Evolutionary conservation across 2,888 invertebrate genomes (phyloP).

Genomic region (Philereme vetulata): DNA sequence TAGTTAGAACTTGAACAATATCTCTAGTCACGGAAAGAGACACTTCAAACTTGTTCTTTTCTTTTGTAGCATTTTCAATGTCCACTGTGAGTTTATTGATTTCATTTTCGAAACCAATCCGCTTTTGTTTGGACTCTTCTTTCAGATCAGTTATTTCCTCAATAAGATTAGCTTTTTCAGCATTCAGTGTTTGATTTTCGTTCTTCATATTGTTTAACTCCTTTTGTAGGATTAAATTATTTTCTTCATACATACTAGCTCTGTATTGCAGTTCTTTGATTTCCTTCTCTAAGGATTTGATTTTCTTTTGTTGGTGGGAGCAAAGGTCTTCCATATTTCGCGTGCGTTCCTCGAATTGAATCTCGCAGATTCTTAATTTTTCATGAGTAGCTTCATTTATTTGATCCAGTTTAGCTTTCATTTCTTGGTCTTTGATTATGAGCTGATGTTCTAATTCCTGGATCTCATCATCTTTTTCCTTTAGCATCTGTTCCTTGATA

Average conservation of each 20-base stretch:
- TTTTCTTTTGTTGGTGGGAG: constrained; percentile 61
- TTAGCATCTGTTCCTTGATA: constrained; percentile 61
- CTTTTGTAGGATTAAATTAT: constrained; percentile 55
- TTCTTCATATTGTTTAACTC: constrained; percentile 60
- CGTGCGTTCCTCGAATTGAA: constrained; percentile 76
- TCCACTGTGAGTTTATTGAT: constrained; percentile 71
- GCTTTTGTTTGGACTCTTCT: constrained; percentile 65
- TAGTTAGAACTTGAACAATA: constrained; percentile 84
- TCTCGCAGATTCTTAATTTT: constrained; percentile 74
- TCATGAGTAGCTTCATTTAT: constrained; percentile 74
- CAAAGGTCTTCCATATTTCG: constrained; percentile 67
- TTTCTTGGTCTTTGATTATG: constrained; percentile 64
- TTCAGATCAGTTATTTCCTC: constrained; percentile 63
- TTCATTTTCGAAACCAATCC: constrained; percentile 72
- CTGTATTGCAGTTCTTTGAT: constrained; percentile 63
- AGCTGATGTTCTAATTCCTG: constrained; percentile 65
- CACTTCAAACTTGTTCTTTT: constrained; percentile 83
- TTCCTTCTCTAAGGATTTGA: constrained; percentile 65
- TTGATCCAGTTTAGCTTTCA: constrained; percentile 77
- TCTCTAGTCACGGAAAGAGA: constrained; percentile 84
- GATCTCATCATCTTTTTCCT: constrained; percentile 67
- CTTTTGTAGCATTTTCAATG: constrained; percentile 71
- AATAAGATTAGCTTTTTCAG: constrained; percentile 54
- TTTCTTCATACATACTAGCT: constrained; percentile 59
- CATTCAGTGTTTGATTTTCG: constrained; percentile 57